Evolutionary conservation across 1,140 invertebrate genomes (phyloP).

Genomic region (Monomorium pharaonis): DNA sequence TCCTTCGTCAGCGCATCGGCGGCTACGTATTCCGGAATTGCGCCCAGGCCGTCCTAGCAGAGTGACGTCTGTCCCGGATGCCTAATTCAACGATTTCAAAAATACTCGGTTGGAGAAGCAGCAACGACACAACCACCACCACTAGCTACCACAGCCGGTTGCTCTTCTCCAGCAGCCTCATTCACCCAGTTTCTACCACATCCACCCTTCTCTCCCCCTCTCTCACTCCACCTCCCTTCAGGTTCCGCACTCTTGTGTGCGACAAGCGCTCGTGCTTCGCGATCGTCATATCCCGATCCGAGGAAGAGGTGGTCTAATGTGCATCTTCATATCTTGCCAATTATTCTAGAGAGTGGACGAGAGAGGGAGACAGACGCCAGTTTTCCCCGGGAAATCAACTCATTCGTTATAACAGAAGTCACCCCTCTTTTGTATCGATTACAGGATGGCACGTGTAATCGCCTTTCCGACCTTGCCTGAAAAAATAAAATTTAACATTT

Average conservation of each 20-base stretch:
- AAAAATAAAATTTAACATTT: not conserved
- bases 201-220: constrained; percentile 32
- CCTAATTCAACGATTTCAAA: constrained; percentile 74
- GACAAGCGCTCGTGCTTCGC: constrained; percentile 15
- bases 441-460: not conserved
- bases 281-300: not conserved
- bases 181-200: constrained; percentile 80
- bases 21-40: constrained; percentile 19
- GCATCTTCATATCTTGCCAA: not conserved
- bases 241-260: not conserved
- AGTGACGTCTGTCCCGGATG: constrained; percentile 61
- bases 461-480: not conserved
- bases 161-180: constrained; percentile 69
- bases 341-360: constrained; percentile 1
- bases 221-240: not conserved
- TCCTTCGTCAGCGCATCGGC: not conserved
- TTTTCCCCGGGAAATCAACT: not conserved
- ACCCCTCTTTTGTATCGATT: not conserved
- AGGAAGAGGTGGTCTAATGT: not conserved
- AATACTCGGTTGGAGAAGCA: constrained; percentile 66
- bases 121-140: constrained; percentile 34
- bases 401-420: not conserved
- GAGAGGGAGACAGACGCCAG: not conserved
- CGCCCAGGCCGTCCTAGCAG: constrained; percentile 1
- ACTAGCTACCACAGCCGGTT: constrained; percentile 31